Evolutionary conservation across 2,888 invertebrate genomes (phyloP).

Genomic region (Melinaea marsaeus): DNA sequence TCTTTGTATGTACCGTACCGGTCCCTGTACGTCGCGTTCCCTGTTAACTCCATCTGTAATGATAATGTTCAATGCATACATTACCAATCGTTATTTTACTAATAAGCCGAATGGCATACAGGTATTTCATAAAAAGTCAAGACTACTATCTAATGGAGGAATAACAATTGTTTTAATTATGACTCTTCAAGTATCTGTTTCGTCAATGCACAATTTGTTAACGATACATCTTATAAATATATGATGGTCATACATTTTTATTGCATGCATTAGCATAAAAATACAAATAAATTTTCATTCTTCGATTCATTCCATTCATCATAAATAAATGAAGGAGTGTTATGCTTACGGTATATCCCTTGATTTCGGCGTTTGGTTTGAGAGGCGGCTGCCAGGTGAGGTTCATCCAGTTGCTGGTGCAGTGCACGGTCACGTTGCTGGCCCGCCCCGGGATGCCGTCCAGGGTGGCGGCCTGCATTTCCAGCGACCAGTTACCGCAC

Average conservation of each 20-base stretch:
- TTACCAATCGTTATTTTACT: not conserved
- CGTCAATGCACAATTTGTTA: too few species aligned
- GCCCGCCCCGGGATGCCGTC: slow-evolving; percentile 89
- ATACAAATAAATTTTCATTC: too few species aligned
- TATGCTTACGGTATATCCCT: slow-evolving; percentile 82
- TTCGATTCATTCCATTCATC: too few species aligned
- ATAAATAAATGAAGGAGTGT: not conserved
- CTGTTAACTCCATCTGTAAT: slow-evolving; percentile 72
- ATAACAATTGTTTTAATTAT: too few species aligned
- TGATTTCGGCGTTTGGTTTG: slow-evolving; percentile 87
- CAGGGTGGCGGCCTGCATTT: slow-evolving; percentile 88
- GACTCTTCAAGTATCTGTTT: too few species aligned
- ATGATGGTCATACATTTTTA: too few species aligned
- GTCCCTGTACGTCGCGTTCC: slow-evolving; percentile 69
- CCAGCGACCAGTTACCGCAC: slow-evolving; percentile 88
- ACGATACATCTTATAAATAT: too few species aligned
- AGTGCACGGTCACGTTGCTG: slow-evolving; percentile 81
- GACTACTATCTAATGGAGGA: too few species aligned
- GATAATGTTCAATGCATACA: not conserved
- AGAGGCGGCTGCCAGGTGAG: slow-evolving; percentile 86
- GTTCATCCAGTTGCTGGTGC: slow-evolving; percentile 75
- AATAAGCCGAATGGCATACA: not conserved
- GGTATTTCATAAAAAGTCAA: too few species aligned
- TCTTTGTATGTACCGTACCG: slow-evolving; percentile 58
- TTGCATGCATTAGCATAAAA: too few species aligned